Evolutionary conservation across 2,888 invertebrate genomes (phyloP), one percentile per base, ranked within the genome.

Genomic region (Toxonevra muliebris): DNA sequence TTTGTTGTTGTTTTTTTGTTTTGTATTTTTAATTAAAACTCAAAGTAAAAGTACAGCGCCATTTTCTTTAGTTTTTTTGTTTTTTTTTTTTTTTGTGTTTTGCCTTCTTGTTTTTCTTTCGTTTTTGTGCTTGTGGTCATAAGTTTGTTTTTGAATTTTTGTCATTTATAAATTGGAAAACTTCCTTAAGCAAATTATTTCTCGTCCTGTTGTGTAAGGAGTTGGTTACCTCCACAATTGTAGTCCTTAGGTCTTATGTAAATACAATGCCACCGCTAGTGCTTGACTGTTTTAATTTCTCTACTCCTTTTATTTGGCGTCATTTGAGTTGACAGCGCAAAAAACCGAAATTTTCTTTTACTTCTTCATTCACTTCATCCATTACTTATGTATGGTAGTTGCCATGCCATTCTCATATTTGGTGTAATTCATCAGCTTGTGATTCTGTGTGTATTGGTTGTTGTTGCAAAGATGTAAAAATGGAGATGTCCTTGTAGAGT

Each of bases 131-230:
- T 30, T 30, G 30, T 30, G 30, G 30, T 30, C 30, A 30, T 30
- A 30, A 30, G 3, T 48, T 54, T 43, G 17, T 48, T 41, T 48
- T 19, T 42, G 19, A 61, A 55, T 65, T 60, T 30, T 65, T 68
- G 61, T 61, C 79, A 79, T 79, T 79, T 79, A 79, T 79, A 80
- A 80, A 79, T 80, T 79, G 80, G 80, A 79, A 79, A 79, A 79
- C 73, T 79, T 80, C 72, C 75, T 77, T 76, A 77, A 79, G 77
- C 78, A 80, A 78, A 79, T 78, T 60, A 60, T 58, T 48, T 53
- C 57, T 52, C 48, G 52, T 55, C 43, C 20, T 30, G 10, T 58
- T 58, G 20, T 5, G 42, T 15, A 8, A 15, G 10, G 12, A 43
- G n/a, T 15, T 43, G 11, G 20, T 57, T 30, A n/a, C 42, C 42